These are phyloP conservation scores for Merops nubicus DNA, from an alignment of 2,113 vertebrate genomes.

Conservation along the genomic window DNA sequence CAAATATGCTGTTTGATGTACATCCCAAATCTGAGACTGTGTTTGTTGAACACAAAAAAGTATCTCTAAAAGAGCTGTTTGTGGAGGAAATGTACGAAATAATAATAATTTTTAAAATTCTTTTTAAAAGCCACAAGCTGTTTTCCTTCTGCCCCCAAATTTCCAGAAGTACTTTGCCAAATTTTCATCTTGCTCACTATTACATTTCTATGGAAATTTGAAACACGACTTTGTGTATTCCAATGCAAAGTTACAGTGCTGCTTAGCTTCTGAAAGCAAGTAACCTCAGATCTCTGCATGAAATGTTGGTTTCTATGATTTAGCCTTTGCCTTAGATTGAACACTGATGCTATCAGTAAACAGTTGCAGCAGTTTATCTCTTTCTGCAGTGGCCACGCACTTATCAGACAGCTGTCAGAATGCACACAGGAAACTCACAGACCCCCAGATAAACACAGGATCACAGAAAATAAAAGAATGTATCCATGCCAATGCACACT, in stretches of 20 bases:
- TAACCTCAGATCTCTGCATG: slow-evolving; percentile 24
- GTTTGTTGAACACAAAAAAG: background rate
- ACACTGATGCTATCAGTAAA: slow-evolving; percentile 32
- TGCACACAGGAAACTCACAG: background rate
- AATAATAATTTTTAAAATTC: background rate
- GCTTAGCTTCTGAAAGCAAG: background rate
- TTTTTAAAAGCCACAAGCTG: background rate
- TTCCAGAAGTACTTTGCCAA: background rate
- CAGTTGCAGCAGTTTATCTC: slow-evolving; percentile 30
- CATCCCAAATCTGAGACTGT: background rate
- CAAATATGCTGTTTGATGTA: background rate
- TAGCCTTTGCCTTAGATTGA: slow-evolving; percentile 22
- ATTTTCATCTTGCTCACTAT: background rate
- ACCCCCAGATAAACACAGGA: background rate
- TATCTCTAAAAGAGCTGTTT: background rate
- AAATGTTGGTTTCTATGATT: slow-evolving; percentile 27
- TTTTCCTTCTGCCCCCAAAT: background rate
- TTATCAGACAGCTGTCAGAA: slow-evolving; percentile 43
- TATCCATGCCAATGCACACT: background rate
- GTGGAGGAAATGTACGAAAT: background rate
- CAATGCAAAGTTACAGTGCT: background rate
- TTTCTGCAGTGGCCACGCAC: background rate
- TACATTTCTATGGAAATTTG: background rate
- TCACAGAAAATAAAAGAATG: background rate
- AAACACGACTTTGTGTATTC: background rate